Conservation (phyloP, 1,140 invertebrate species). For the Holcopasites calliopsidis region DNA sequence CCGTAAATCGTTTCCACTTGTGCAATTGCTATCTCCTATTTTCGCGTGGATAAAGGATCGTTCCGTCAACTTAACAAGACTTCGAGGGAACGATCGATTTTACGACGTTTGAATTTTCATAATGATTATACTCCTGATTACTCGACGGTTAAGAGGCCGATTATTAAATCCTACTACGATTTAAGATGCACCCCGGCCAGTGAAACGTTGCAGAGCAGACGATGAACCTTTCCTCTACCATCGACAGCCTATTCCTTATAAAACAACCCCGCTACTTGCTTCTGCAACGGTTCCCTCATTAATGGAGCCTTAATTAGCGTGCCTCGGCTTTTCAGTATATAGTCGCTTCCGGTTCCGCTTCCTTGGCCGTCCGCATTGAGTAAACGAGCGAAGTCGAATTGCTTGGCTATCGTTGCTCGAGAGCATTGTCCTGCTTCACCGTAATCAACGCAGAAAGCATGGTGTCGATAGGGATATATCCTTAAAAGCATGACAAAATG, state of each 20-base stretch:
- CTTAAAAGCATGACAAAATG: neutral
- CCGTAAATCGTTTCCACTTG: neutral
- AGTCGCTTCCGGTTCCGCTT: conserved; percentile 66
- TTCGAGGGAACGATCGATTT: no score
- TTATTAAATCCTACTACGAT: no score
- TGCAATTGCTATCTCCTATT: neutral
- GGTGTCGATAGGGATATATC: conserved; percentile 1
- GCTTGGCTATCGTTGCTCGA: conserved; percentile 17
- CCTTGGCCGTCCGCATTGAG: conserved; percentile 48
- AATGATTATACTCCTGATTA: no score
- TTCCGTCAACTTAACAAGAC: conserved; percentile 4
- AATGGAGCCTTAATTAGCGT: conserved; percentile 59
- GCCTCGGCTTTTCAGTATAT: conserved; percentile 59
- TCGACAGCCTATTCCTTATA: conserved; percentile 34
- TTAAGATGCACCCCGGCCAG: neutral
- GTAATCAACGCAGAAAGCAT: conserved; percentile 23
- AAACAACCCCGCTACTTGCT: conserved; percentile 34
- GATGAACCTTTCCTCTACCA: conserved; percentile 15
- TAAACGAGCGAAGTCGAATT: conserved; percentile 43
- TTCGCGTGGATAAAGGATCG: neutral
- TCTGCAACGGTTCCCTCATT: conserved; percentile 51
- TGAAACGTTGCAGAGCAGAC: conserved; percentile 13
- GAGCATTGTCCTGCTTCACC: conserved; percentile 16
- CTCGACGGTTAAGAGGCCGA: no score
- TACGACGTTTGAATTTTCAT: no score